Percentiles rank a stretch among this genome's conserved stretches.
These are phyloP conservation scores for Ctenoplectra terminalis DNA, from an alignment of 1,140 invertebrate genomes.

Conservation along the genomic window DNA sequence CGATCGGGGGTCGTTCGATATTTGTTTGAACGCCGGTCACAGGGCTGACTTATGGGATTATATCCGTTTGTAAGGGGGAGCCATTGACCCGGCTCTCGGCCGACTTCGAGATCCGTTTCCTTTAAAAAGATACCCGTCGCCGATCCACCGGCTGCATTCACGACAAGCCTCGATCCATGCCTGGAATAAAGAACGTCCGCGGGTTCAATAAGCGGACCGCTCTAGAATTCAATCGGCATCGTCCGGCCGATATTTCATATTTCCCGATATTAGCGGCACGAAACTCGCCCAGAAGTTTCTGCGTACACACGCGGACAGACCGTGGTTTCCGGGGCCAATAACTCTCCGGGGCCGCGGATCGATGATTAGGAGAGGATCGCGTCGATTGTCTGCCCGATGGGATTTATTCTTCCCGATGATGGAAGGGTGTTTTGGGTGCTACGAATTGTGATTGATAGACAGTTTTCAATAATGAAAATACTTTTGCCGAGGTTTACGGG, in stretches of 20 bases:
- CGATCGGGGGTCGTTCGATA: slow-evolving; percentile 7
- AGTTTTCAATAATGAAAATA: no score
- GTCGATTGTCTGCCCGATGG: slow-evolving; percentile 2
- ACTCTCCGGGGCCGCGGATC: slow-evolving; percentile 29
- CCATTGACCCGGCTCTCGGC: background rate
- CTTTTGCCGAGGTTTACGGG: no score
- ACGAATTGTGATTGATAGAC: background rate
- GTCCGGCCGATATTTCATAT: slow-evolving; percentile 48
- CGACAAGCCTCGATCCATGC: slow-evolving; percentile 4
- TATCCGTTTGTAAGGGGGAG: slow-evolving; percentile 6
- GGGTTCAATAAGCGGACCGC: slow-evolving; percentile 33
- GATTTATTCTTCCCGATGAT: slow-evolving; percentile 2
- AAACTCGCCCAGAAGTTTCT: slow-evolving; percentile 18
- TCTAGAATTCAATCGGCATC: slow-evolving; percentile 49
- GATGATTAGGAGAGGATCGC: slow-evolving; percentile 29
- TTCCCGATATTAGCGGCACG: slow-evolving; percentile 48
- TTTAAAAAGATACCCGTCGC: slow-evolving; percentile 20
- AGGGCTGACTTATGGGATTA: slow-evolving; percentile 37
- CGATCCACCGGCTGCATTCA: slow-evolving; percentile 19
- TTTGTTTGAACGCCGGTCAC: slow-evolving; percentile 32
- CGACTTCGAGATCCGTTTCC: background rate
- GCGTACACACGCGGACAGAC: background rate
- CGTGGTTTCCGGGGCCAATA: slow-evolving; percentile 11
- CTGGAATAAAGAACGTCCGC: slow-evolving; percentile 33
- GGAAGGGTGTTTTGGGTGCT: background rate